Conservation (phyloP, 2,113 vertebrate genomes). For the Pionites leucogaster region DNA sequence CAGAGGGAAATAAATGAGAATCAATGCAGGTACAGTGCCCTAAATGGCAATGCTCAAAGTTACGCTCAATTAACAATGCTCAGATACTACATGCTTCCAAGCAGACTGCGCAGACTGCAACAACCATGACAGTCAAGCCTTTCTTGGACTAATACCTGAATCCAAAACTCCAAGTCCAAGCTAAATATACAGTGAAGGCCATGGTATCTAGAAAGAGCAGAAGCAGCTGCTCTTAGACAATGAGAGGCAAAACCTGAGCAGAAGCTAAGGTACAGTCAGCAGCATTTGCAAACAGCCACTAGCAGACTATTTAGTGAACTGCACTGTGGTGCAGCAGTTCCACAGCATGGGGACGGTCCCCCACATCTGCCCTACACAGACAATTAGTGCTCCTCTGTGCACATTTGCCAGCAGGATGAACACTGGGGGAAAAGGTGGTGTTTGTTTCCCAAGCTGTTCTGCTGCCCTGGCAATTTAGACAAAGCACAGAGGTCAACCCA, state of each 20-base stretch:
- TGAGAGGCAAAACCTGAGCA: neutral
- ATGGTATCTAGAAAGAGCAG: neutral
- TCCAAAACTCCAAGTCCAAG: neutral
- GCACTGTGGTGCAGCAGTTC: rapidly evolving
- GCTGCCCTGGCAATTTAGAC: neutral
- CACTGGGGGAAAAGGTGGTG: neutral
- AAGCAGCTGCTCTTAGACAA: neutral
- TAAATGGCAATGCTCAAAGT: neutral
- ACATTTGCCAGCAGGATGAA: neutral
- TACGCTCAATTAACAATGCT: neutral
- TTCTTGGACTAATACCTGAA: neutral
- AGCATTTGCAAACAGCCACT: neutral
- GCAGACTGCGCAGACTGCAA: neutral
- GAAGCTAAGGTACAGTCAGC: neutral
- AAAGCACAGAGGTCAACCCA: neutral
- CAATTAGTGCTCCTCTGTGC: neutral
- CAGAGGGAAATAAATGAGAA: neutral
- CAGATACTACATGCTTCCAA: neutral
- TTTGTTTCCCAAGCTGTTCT: neutral
- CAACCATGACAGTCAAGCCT: neutral
- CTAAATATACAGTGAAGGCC: neutral
- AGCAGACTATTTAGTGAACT: neutral
- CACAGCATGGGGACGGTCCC: neutral
- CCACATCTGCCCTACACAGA: neutral
- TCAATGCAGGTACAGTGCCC: neutral